Evolutionary conservation across 2,888 invertebrate genomes (phyloP), one percentile per base, ranked within the genome.

Genomic region (Dasysyrphus albostriatus): DNA sequence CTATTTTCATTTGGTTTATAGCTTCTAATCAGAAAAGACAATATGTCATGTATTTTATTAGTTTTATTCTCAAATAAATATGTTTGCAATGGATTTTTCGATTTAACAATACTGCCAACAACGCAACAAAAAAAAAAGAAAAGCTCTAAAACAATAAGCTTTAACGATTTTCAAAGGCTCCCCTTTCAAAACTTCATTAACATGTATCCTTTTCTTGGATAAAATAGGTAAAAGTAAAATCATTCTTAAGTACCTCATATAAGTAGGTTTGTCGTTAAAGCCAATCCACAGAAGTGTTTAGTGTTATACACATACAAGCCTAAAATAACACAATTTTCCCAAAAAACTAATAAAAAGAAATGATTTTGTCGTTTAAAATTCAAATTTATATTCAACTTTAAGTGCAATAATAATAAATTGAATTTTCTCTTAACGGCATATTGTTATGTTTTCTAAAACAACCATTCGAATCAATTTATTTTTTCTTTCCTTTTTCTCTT

Each of bases 381-480:
- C 19, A 51, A 51, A 51, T 51, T 51, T 51, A 5, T 51, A 51
- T 51, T 9, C 51, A 19, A 51, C 12, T 51, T 54, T 54, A 56
- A n/a, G n/a, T n/a, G n/a, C n/a, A n/a, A n/a, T n/a, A n/a, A n/a
- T n/a, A n/a, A 56, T 56, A 56, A 1, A 0, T 32, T 8, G 29
- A 32, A 32, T 32, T 8, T 8, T 56, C 32, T 12, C 14, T 5
- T 56, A 56, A 56, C 12, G 19, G 5, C 29, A 54, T 29, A 56
- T 56, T 56, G 29, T 56, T 8, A 56, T 32, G 1, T 2, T 29
- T 51, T 47, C 12, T 49, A 34, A 34, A 16, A 65, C 32, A 16
- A 65, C 32, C 34, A 65, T 49, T 65, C 32, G 16, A 49, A 65
- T 65, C 49, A 47, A 65, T 65, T 65, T 47, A 7, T 0, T 34